Evolutionary conservation across 1,140 invertebrate genomes (phyloP), one percentile per base, ranked within the genome.

Genomic region (Drosophila nigromelanica): DNA sequence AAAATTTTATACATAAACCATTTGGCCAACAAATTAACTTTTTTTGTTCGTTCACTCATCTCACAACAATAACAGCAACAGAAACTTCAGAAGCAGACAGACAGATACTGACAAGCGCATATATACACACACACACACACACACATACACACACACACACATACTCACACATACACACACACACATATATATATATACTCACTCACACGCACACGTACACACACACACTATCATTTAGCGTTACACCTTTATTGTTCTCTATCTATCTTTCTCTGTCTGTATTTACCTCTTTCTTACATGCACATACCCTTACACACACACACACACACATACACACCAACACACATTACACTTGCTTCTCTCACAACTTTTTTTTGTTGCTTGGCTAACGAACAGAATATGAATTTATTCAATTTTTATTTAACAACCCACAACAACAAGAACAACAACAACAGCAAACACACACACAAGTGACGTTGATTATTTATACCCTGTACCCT

Each of bases 1-100:
- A 30, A 56, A 87, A 83, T 74, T 18, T 75, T 80, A 73, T 89
- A 87, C 83, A 87, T 87, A 87, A 79, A 89, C 74, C 82, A 86
- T 82, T 87, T 87, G 79, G 82, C 78, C 78, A 82, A 82, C 82
- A 89, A 87, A 87, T 87, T 79, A 82, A 76, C 81, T 87, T 87
- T 70, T 15, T 42, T 42, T 30, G 18, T 58, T 58, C 40, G 55
- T 58, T 80, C 83, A 87, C 82, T 87, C 82, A 89, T 87, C 89
- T 87, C 82, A 78, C 81, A 78, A 86, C 59, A 86, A 87, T 78
- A 78, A 52, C 40, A 71, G 51, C 51, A 61, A 60, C 56, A 58
- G 76, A 35, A 67, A 45, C 43, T 73, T 59, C 61, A 64, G 35
- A 39, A 61, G 73, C 66, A 75, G 50, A 74, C 58, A 63, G 52